Conservation (phyloP, 2,113 vertebrate species). For the Spea bombifrons region DNA sequence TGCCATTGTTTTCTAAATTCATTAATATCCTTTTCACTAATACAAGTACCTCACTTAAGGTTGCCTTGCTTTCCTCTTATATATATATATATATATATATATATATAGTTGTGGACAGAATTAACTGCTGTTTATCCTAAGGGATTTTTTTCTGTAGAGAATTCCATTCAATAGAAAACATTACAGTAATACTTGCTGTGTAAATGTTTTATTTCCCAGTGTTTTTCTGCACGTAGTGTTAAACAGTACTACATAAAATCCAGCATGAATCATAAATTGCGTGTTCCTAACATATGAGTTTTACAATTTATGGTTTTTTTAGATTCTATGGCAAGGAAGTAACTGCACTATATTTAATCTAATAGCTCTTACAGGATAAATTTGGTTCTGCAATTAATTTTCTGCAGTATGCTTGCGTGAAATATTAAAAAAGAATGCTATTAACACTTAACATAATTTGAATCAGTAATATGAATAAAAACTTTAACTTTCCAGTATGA, state of each 20-base stretch:
- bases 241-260: slow-evolving; percentile 32
- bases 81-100: too few relatives aligned
- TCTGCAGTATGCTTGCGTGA: slow-evolving; percentile 41
- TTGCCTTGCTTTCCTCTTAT: too few relatives aligned
- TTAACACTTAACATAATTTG: slow-evolving; percentile 59
- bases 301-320: slow-evolving; percentile 14
- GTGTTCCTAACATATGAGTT: slow-evolving; percentile 41
- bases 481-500: slow-evolving; percentile 66
- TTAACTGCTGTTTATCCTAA: too few relatives aligned
- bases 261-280: slow-evolving; percentile 39
- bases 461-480: slow-evolving; percentile 63
- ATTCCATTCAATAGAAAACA: too few relatives aligned
- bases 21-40: too few relatives aligned
- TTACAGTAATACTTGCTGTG: too few relatives aligned
- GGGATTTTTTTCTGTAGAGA: too few relatives aligned
- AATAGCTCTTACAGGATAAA: slow-evolving; percentile 43
- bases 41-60: too few relatives aligned
- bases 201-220: too few relatives aligned
- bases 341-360: slow-evolving; percentile 40
- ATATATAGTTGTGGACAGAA: too few relatives aligned
- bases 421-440: slow-evolving; percentile 49
- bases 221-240: slow-evolving; percentile 6
- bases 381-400: slow-evolving; percentile 43
- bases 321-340: slow-evolving; percentile 34
- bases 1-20: too few relatives aligned